Base-by-base conservation (phyloP, 2,113 vertebrate species). In the Macquaria ambigua region DNA sequence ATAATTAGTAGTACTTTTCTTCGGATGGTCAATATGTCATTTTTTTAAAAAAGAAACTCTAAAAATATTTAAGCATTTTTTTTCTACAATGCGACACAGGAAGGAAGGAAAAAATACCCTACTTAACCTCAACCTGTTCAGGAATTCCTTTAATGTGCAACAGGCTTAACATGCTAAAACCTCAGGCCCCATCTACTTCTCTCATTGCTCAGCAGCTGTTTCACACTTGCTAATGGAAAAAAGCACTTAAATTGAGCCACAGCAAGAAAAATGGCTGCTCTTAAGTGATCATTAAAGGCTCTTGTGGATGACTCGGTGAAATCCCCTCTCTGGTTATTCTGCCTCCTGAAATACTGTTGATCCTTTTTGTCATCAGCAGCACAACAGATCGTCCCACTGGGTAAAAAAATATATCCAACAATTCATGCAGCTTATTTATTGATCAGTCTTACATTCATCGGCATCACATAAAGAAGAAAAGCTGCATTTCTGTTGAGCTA, bases 141-240 rank as follows among this genome's bases (percentile, higher is more conserved):
- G 43, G 31, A 52, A 25, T 58, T 58, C 39, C 3, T 66, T 50
- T 31, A 31, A 53, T 28, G 39, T 3, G 2, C 67, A 53, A 11
- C 21, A 59, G 5, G 12, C 41, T n/a, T 10, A 41, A 52, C 31
- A 4, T 1, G 16, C 37, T n/a, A 15, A 62, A 46, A 21, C 37
- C 43, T 43, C 43, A 71, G 14, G 31, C 12, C 8, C 5, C 20
- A 4, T 68, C 23, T 10, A 3, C 46, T 43, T 14, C 7, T 50
- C 5, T 11, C 20, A 6, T 31, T 16, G 12, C 63, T 75, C 55
- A 69, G 80, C 55, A 23, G 43, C 67, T 20, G 48, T 55, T 77
- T 55, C 5, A 50, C 74, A 53, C 72, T 70, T 28, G 31, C 55
- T 76, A 83, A 76, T 39, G 16, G 43, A 18, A 25, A 55, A n/a